Percentiles rank a stretch among this genome's conserved stretches.
Evolutionary conservation across 1,140 invertebrate species (phyloP).

Genomic region (Paramacrobiotus metropolitanus): DNA sequence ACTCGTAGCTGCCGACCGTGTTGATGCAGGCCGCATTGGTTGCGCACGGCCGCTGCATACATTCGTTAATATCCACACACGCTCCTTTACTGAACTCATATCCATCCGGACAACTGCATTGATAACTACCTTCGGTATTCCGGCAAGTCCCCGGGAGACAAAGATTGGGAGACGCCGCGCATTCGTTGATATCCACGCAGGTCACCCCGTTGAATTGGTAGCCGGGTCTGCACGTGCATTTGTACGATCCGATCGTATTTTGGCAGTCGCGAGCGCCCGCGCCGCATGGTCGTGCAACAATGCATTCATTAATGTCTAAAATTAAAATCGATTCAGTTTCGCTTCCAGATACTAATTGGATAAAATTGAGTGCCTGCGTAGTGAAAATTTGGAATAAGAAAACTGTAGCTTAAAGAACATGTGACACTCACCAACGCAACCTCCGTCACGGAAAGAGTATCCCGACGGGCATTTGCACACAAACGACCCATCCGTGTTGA

Average conservation of each 20-base stretch:
- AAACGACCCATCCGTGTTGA: constrained; percentile 31
- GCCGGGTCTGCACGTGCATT: constrained; percentile 55
- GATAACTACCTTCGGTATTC: constrained; percentile 56
- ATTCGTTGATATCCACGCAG: constrained; percentile 50
- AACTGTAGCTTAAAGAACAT: not conserved
- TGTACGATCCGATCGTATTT: constrained; percentile 43
- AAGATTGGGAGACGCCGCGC: constrained; percentile 35
- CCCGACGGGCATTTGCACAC: constrained; percentile 39
- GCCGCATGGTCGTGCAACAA: constrained; percentile 35
- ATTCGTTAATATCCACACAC: constrained; percentile 2
- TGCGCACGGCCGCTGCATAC: not conserved
- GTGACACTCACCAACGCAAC: constrained; percentile 36
- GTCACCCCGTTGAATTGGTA: constrained; percentile 37
- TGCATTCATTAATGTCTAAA: constrained; percentile 46
- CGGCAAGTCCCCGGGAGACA: constrained; percentile 56
- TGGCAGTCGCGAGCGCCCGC: constrained; percentile 35
- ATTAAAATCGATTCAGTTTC: constrained; percentile 3
- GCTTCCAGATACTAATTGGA: too few species aligned
- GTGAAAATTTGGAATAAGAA: not conserved
- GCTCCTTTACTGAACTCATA: constrained; percentile 29
- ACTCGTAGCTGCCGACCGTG: constrained; percentile 50
- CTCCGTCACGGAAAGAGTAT: constrained; percentile 20
- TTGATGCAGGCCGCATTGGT: constrained; percentile 48
- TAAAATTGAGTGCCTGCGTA: too few species aligned
- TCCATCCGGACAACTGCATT: constrained; percentile 58